Evolutionary conservation across 1,140 invertebrate species (phyloP).

Genomic region (Leptinotarsa texana): DNA sequence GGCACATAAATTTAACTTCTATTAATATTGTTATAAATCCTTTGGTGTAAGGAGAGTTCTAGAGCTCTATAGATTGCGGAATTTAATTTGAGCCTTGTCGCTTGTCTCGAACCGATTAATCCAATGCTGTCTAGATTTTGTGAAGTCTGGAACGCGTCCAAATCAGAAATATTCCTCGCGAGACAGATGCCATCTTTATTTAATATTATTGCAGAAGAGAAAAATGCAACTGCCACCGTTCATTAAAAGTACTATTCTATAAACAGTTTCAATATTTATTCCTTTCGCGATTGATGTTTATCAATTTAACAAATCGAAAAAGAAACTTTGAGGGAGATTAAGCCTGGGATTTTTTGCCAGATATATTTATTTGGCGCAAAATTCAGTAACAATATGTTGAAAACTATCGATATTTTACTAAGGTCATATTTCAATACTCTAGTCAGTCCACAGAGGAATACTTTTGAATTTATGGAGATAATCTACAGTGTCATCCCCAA

Average conservation of each 20-base stretch:
- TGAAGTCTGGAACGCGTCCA: slow-evolving; percentile 16
- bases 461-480: no score
- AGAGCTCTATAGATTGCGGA: slow-evolving; percentile 22
- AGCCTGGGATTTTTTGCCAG: no score
- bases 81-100: slow-evolving; percentile 26
- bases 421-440: no score
- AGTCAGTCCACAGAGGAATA: no score
- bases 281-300: no score
- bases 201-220: slow-evolving; percentile 19
- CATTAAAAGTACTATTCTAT: background rate
- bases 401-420: no score
- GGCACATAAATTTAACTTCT: slow-evolving; percentile 8
- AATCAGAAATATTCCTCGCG: slow-evolving; percentile 22
- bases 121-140: slow-evolving; percentile 17
- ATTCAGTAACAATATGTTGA: no score
- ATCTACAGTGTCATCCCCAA: no score
- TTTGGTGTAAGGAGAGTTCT: slow-evolving; percentile 1
- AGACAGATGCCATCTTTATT: slow-evolving; percentile 7
- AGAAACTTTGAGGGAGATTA: no score
- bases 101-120: slow-evolving; percentile 24
- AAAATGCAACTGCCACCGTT: slow-evolving; percentile 12
- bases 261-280: background rate
- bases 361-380: no score
- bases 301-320: no score
- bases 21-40: slow-evolving; percentile 20